Evolutionary conservation across 2,888 invertebrate species (phyloP).

Genomic region (Tetragonisca angustula): DNA sequence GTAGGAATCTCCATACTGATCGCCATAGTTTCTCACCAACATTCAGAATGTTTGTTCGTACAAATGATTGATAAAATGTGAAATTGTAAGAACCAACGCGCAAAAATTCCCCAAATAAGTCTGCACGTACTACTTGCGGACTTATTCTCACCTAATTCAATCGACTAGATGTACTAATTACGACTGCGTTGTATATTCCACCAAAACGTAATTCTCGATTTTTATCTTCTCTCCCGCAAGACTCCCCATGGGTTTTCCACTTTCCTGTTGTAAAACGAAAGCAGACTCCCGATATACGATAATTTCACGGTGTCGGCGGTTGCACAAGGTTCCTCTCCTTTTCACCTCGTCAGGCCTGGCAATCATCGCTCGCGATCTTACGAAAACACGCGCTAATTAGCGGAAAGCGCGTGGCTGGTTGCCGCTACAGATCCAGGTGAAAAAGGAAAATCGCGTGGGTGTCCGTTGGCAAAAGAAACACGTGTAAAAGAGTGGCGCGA

Average conservation of each 20-base stretch:
- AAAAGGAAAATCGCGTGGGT: conserved; percentile 50
- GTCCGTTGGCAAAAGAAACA: conserved; percentile 36
- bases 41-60: no score
- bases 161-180: neutral
- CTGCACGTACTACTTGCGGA: neutral
- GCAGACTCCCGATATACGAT: conserved; percentile 17
- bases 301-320: conserved; percentile 43
- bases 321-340: conserved; percentile 39
- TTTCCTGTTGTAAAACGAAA: neutral
- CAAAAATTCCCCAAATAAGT: neutral
- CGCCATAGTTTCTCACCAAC: no score
- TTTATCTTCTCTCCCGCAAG: neutral
- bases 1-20: no score
- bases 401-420: conserved; percentile 29
- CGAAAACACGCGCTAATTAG: conserved; percentile 59
- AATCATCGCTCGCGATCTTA: conserved; percentile 56
- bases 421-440: neutral
- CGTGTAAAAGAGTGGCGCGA: conserved; percentile 21
- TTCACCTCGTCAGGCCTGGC: conserved; percentile 22
- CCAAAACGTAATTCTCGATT: neutral
- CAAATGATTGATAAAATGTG: neutral
- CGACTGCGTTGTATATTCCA: neutral
- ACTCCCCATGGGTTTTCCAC: neutral
- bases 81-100: neutral
- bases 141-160: neutral